Evolutionary conservation across 2,797 vertebrate genomes (phyloP).

Genomic region (Arrhamphus sclerolepis): DNA sequence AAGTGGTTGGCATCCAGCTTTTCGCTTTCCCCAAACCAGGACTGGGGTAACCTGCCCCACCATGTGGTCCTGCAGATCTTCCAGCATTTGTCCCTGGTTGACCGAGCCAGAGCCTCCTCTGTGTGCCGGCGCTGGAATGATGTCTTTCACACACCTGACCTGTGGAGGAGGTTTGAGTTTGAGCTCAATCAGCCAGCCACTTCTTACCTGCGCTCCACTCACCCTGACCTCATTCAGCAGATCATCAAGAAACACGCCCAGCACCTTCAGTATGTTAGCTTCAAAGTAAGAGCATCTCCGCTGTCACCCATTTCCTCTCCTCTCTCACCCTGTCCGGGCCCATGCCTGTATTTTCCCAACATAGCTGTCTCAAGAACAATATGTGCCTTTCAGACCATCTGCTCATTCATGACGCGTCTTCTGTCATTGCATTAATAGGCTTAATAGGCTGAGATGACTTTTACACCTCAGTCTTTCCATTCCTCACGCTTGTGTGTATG

Average conservation of each 20-base stretch:
- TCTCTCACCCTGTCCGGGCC: constrained; percentile 14
- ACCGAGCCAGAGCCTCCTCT: constrained; percentile 85
- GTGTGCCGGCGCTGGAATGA: constrained; percentile 89
- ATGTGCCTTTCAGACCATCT: constrained; percentile 43
- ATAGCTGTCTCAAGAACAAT: constrained; percentile 32
- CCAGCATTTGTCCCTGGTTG: constrained; percentile 87
- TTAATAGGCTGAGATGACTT: constrained; percentile 33
- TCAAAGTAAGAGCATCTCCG: constrained; percentile 81
- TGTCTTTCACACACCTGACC: constrained; percentile 89
- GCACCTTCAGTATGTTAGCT: constrained; percentile 91
- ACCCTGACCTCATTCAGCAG: constrained; percentile 93
- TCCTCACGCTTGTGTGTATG: constrained; percentile 9
- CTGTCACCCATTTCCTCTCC: constrained; percentile 5
- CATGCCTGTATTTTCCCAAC: constrained; percentile 33
- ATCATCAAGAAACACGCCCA: constrained; percentile 90
- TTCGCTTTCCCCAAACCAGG: constrained; percentile 33
- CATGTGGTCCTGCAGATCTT: constrained; percentile 86
- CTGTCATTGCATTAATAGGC: constrained; percentile 12
- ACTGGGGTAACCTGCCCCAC: constrained; percentile 88
- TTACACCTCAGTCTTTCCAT: constrained; percentile 22
- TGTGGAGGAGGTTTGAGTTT: constrained; percentile 93
- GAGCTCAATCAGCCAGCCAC: constrained; percentile 90
- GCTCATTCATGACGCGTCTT: constrained; percentile 36
- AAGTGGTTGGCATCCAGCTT: constrained; percentile 60
- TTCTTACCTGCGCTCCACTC: constrained; percentile 89